A percentile compares a stretch with the other conserved stretches of the same genome.
Evolutionary conservation across 2,113 vertebrate species (phyloP).

Genomic region (Anseranas semipalmata): DNA sequence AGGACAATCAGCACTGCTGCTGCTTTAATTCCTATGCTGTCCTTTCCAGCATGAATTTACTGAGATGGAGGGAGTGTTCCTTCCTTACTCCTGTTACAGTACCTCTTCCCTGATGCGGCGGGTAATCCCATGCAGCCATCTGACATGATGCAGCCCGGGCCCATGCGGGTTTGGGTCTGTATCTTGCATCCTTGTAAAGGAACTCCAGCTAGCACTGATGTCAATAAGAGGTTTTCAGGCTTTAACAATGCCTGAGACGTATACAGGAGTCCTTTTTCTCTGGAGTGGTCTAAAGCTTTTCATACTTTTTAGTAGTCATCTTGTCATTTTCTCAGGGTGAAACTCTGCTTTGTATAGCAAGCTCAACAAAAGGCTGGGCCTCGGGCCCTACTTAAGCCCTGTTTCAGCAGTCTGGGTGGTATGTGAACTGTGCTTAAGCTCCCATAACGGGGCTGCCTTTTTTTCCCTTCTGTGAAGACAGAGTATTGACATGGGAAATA

Average conservation of each 20-base stretch:
- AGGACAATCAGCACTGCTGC: accelerated
- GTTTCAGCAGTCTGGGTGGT: not conserved
- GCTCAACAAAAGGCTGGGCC: not conserved
- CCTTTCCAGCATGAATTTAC: not conserved
- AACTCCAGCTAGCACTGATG: not conserved
- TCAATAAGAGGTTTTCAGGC: not conserved
- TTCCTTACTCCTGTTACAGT: accelerated
- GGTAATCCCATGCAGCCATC: accelerated
- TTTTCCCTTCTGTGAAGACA: not conserved
- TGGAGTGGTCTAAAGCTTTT: not conserved
- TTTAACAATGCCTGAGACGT: not conserved
- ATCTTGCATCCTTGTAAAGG: not conserved
- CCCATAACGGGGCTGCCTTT: not conserved
- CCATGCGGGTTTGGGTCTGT: not conserved
- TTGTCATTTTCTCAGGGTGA: not conserved
- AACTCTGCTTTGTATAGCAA: not conserved
- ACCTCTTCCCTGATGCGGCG: accelerated
- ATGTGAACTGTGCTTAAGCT: not conserved
- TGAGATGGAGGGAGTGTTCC: not conserved
- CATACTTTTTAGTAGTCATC: not conserved
- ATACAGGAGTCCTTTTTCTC: not conserved
- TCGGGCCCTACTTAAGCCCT: not conserved
- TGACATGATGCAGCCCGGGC: accelerated
- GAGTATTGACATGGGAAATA: not conserved
- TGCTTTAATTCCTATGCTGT: not conserved